Evolutionary conservation across 1,140 invertebrate genomes (phyloP), one percentile per base, ranked within the genome.

Genomic region (Drosophila tropicalis): DNA sequence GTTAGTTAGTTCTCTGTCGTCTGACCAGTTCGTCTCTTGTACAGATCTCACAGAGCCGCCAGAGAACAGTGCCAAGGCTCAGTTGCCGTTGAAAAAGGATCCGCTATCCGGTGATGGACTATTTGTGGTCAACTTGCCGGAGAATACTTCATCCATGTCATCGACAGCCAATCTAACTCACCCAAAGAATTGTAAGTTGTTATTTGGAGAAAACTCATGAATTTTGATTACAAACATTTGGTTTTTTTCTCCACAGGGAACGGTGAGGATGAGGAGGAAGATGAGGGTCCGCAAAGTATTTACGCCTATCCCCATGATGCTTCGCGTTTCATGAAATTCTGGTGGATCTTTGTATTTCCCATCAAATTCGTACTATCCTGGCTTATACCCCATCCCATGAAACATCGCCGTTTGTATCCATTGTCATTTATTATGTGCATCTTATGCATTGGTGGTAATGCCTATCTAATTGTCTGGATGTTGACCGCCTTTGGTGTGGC

Each of bases 381-480:
- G 10, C 95, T 96, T 0, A 94, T 98, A 58, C 97, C 97, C 0
- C 96, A 98, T 84, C 95, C 96, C 44, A 92, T 94, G 72, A 93
- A 92, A n/a, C 91, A 93, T 67, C 96, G 96, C 75, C 95, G 93
- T 40, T 94, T 95, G 58, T 98, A 96, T 89, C 95, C 96, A 0
- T 3, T 97, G 0, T 96, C 97, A 0, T 98, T 98, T 76, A 64
- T 97, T 0, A 96, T 98, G 94, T 98, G 97, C 81, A 95, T 98
- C 10, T 92, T 97, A 0, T 97, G 96, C 95, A 97, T 98, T 62
- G 97, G 96, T 0, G 87, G 94, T 1, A 95, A 96, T 51, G 97
- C 97, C 0, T 99, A 98, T 83, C 77, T 98, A 19, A 95, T 97
- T 10, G 96, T 97, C 0, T 99, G 97, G 97, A 98, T 98, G 95